phyloP scores from a whole-genome alignment of 2,797 vertebrate genomes.

The Gymnothorax javanicus region DNA sequence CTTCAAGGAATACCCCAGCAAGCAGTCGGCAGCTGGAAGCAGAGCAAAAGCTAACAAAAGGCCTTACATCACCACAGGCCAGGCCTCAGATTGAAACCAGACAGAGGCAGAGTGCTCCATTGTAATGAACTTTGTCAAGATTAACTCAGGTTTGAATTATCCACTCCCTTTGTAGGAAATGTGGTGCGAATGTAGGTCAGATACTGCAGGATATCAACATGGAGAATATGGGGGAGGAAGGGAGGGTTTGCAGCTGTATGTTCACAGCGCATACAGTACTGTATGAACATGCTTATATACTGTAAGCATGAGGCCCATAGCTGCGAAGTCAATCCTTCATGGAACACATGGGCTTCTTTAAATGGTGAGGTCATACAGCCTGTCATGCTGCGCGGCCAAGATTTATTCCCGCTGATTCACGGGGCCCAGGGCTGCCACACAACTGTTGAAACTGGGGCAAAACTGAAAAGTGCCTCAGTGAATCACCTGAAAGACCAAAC shows the following conservation, averaged over 20 bases:
- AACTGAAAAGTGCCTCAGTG: background rate
- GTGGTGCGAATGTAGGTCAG: slow-evolving; percentile 16
- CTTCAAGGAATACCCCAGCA: slow-evolving; percentile 7
- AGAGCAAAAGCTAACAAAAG: slow-evolving; percentile 21
- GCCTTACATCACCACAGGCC: slow-evolving; percentile 20
- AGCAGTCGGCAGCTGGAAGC: slow-evolving; percentile 5
- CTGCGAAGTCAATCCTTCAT: slow-evolving; percentile 14
- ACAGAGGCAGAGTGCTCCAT: slow-evolving; percentile 2
- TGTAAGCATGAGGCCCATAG: background rate
- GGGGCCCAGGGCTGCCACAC: background rate
- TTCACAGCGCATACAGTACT: background rate
- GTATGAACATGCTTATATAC: background rate
- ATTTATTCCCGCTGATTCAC: background rate
- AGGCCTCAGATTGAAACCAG: slow-evolving; percentile 16
- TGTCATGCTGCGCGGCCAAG: background rate
- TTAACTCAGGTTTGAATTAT: slow-evolving; percentile 29
- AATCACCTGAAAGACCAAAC: background rate
- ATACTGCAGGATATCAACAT: background rate
- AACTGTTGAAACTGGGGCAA: background rate
- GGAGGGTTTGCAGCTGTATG: background rate
- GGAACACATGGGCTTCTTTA: slow-evolving; percentile 5
- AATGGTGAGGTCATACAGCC: background rate
- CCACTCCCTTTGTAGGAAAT: background rate
- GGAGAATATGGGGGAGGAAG: background rate
- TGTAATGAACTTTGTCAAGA: slow-evolving; percentile 26